Evolutionary conservation across 2,113 vertebrate species (phyloP).

Genomic region (Phycodurus eques): DNA sequence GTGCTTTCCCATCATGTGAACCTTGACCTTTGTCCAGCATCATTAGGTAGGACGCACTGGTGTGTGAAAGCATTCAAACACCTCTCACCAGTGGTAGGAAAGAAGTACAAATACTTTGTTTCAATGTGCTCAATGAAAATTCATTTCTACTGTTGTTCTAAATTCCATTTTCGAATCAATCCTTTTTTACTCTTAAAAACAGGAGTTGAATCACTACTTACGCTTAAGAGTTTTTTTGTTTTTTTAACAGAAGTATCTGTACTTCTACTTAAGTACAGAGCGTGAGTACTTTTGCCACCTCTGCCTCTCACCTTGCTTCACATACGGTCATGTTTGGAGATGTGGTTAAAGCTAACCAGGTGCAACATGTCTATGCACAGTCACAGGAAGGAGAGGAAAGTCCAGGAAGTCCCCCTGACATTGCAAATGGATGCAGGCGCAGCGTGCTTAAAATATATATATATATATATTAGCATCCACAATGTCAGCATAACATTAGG

Average conservation of each 20-base stretch:
- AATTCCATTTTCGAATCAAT: too few relatives aligned
- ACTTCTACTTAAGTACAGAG: too few relatives aligned
- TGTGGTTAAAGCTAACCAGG: not conserved
- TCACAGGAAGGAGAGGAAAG: slow-evolving; percentile 24
- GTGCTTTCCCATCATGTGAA: slow-evolving; percentile 54
- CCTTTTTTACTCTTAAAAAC: too few relatives aligned
- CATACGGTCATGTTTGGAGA: too few relatives aligned
- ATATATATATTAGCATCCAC: slow-evolving; percentile 20
- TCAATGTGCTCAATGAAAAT: too few relatives aligned
- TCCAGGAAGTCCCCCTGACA: slow-evolving; percentile 27
- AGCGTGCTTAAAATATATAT: too few relatives aligned
- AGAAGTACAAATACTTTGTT: not conserved
- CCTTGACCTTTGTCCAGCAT: slow-evolving; percentile 32
- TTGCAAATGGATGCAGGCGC: slow-evolving; percentile 2
- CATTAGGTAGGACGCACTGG: slow-evolving; percentile 21
- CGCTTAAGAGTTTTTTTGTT: too few relatives aligned
- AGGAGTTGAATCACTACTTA: too few relatives aligned
- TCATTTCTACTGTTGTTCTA: too few relatives aligned
- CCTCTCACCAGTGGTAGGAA: not conserved
- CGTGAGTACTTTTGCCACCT: too few relatives aligned
- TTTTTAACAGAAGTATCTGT: too few relatives aligned
- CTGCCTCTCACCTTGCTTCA: too few relatives aligned
- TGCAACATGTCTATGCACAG: slow-evolving; percentile 2
- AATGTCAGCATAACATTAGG: not conserved
- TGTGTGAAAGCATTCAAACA: slow-evolving; percentile 28